Base-by-base conservation (phyloP, 2,888 invertebrate genomes). In the Imbricaverruca yamaguchii region DNA sequence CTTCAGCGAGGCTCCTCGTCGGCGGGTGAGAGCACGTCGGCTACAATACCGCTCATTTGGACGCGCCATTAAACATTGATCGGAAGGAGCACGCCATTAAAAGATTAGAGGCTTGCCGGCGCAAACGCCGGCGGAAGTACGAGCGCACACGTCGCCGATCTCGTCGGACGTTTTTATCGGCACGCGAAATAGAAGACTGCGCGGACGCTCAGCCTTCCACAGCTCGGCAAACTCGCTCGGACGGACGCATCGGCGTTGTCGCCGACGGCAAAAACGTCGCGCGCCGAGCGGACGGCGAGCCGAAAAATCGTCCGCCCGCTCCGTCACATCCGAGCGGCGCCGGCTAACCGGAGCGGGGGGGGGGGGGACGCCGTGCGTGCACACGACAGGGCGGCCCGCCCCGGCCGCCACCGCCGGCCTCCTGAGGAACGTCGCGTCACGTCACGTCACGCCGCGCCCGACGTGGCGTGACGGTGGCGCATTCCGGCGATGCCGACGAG, bases 41-140 rank as follows among this genome's bases (percentile, higher is more conserved):
- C 39, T 39, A 39, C 39, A 25, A 69, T 69, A 69, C 39, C 69
- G 39, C 39, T 25, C 25, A 69, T 69, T 69, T 39, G 39, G 15
- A 15, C 23, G 69, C 69, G 12, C 39, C 39, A 69, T 69, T 10
- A 69, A 69, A 69, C 39, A 69, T 69, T 69, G 39, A 69, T 25
- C 69, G 69, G 69, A 69, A 69, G 39, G 39, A 69, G 69, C 10
- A 39, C 13, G 39, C 69, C 69, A 69, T 69, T 69, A 69, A 69
- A 69, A 69, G 69, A 69, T 69, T 69, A 69, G 39, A 69, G 69
- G 69, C 39, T 69, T 23, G 39, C 39, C 11, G 6, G 13, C 6
- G 69, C 15, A 15, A 39, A 39, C 15, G 69, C 39, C 69, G 2
- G 39, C 12, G 69, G 39, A 69, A 23, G 7, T 13, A 15, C 8